Conservation (phyloP, 1,140 invertebrate species). For the Zaprionus nigranus region DNA sequence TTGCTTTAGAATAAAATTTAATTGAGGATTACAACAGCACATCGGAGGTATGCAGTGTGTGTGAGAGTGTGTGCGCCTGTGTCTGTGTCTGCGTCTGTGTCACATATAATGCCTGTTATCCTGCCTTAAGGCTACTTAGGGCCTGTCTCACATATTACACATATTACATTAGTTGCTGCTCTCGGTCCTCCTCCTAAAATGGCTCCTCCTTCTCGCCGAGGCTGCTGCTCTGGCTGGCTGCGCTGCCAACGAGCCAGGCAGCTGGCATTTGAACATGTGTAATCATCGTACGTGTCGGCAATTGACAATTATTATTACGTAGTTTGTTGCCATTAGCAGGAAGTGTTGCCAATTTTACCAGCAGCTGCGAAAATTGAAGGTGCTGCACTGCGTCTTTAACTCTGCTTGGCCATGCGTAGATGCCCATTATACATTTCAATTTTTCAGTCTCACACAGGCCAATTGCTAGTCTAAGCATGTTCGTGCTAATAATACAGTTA, state of each 20-base stretch:
- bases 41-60: slow-evolving; percentile 19
- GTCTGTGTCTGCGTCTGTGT: slow-evolving; percentile 34
- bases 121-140: slow-evolving; percentile 80
- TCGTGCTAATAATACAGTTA: not conserved
- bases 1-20: slow-evolving; percentile 83
- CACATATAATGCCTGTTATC: slow-evolving; percentile 75
- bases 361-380: slow-evolving; percentile 40
- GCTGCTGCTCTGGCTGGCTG: slow-evolving; percentile 25
- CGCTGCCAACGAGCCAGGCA: slow-evolving; percentile 31
- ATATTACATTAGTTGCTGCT: slow-evolving; percentile 72
- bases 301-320: slow-evolving; percentile 82
- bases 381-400: slow-evolving; percentile 3
- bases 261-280: slow-evolving; percentile 72
- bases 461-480: not conserved
- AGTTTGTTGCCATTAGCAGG: slow-evolving; percentile 61
- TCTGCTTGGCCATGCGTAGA: not conserved
- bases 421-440: slow-evolving; percentile 1
- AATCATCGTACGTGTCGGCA: slow-evolving; percentile 81
- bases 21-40: slow-evolving; percentile 73
- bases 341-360: slow-evolving; percentile 49
- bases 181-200: slow-evolving; percentile 18
- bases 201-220: slow-evolving; percentile 2
- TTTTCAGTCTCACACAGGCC: not conserved
- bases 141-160: slow-evolving; percentile 79
- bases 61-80: slow-evolving; percentile 5